Conservation (phyloP, 2,888 invertebrate species). For the Mythimna pallens region DNA sequence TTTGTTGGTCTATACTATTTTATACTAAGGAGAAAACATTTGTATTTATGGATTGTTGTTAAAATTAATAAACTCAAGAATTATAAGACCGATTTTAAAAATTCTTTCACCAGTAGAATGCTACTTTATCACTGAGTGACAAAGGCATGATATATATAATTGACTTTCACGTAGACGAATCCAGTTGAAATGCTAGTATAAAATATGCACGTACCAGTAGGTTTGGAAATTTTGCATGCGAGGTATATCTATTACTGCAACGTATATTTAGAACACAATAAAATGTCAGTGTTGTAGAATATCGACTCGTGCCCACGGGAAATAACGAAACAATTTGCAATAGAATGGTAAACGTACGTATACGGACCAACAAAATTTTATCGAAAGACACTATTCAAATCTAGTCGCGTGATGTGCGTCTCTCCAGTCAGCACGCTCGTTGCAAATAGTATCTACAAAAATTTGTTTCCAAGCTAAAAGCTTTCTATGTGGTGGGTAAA, state of each 20-base stretch:
- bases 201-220: neutral
- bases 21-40: too few relatives aligned
- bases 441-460: conserved; percentile 71
- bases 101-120: too few relatives aligned
- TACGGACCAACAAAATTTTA: conserved; percentile 38
- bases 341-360: conserved; percentile 42
- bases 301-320: conserved; percentile 46
- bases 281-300: conserved; percentile 41
- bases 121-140: too few relatives aligned
- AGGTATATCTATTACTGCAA: conserved; percentile 30
- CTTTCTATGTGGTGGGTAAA: conserved; percentile 83
- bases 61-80: too few relatives aligned
- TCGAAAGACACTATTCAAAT: conserved; percentile 59
- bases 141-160: too few relatives aligned
- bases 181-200: neutral
- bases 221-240: conserved; percentile 30
- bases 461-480: conserved; percentile 86
- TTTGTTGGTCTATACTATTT: too few relatives aligned
- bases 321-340: conserved; percentile 59
- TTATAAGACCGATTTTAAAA: too few relatives aligned
- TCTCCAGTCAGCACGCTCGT: conserved; percentile 45
- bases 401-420: conserved; percentile 54
- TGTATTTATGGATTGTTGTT: too few relatives aligned
- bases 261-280: conserved; percentile 45
- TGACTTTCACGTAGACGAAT: too few relatives aligned